Evolutionary conservation across 2,797 vertebrate genomes (phyloP).

Genomic region (Amphiprion clarkii): DNA sequence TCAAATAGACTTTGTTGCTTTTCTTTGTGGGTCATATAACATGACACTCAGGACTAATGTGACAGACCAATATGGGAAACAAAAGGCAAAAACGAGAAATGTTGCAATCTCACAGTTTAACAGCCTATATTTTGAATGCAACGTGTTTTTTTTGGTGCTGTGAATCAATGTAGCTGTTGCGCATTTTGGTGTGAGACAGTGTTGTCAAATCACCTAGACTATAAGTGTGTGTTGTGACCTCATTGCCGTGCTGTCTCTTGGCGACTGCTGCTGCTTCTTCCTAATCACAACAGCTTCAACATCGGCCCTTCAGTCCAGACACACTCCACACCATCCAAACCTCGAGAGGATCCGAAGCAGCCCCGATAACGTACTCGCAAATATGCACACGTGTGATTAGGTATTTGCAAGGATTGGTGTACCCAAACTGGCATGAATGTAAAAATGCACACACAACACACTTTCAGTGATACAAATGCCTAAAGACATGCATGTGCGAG

Average conservation of each 20-base stretch:
- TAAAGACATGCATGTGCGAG: not conserved
- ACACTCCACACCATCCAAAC: constrained; percentile 33
- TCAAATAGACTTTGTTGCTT: no score
- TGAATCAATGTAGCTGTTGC: no score
- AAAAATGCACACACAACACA: not conserved
- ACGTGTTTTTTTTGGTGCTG: no score
- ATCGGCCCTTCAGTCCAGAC: constrained; percentile 47
- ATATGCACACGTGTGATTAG: constrained; percentile 5
- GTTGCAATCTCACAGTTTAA: no score
- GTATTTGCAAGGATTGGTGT: constrained; percentile 8
- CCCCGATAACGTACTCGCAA: constrained; percentile 59
- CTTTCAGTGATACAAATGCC: not conserved
- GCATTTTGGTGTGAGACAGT: no score
- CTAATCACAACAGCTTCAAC: constrained; percentile 55
- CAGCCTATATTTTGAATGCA: no score
- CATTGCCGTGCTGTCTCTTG: not conserved
- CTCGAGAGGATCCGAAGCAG: constrained; percentile 39
- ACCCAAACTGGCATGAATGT: not conserved
- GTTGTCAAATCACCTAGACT: not conserved
- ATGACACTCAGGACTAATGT: no score
- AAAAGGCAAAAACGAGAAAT: no score
- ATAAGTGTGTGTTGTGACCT: constrained; percentile 21
- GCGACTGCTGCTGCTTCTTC: constrained; percentile 40
- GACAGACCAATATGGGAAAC: no score
- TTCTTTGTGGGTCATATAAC: no score